A percentile compares a stretch with the other conserved stretches of the same genome.
phyloP scores from a whole-genome alignment of 1,140 invertebrate species.

The Drosophila hydei region DNA sequence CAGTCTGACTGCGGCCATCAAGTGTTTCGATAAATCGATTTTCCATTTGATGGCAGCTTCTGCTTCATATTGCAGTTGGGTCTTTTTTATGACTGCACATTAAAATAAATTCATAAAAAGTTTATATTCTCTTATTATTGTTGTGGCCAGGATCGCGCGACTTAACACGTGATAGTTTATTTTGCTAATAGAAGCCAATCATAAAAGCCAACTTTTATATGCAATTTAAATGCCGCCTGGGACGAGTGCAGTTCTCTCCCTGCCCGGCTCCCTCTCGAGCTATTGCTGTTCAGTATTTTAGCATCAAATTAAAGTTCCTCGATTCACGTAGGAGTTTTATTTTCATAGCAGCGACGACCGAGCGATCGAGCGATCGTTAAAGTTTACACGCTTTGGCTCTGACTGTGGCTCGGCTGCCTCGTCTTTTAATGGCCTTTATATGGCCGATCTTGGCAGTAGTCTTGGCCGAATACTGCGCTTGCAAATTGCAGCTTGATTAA shows the following conservation, averaged over 20 bases:
- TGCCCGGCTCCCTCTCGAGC: not conserved
- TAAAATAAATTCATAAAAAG: conserved; percentile 50
- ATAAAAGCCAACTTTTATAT: conserved; percentile 78
- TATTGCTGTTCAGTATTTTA: conserved; percentile 56
- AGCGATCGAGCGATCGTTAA: conserved; percentile 38
- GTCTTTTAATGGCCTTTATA: conserved; percentile 51
- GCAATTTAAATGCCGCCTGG: conserved; percentile 62
- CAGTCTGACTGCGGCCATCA: conserved; percentile 1
- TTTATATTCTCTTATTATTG: conserved; percentile 35
- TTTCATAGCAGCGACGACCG: too few species aligned
- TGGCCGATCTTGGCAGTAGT: conserved; percentile 62
- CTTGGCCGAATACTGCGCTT: conserved; percentile 54
- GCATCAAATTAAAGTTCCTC: conserved; percentile 69
- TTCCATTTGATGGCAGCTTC: conserved; percentile 15
- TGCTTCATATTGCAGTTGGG: conserved; percentile 22
- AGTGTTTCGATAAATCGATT: not conserved
- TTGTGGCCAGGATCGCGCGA: conserved; percentile 55
- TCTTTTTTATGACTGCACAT: conserved; percentile 15
- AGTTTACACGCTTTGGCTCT: conserved; percentile 17
- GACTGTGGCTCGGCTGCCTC: not conserved
- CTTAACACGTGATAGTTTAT: conserved; percentile 80
- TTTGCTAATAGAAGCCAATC: conserved; percentile 75
- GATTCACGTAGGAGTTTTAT: conserved; percentile 16
- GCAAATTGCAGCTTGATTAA: conserved; percentile 39
- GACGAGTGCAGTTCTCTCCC: conserved; percentile 1